Evolutionary conservation across 1,140 invertebrate species (phyloP).

Genomic region (Brachionus manjavacas): DNA sequence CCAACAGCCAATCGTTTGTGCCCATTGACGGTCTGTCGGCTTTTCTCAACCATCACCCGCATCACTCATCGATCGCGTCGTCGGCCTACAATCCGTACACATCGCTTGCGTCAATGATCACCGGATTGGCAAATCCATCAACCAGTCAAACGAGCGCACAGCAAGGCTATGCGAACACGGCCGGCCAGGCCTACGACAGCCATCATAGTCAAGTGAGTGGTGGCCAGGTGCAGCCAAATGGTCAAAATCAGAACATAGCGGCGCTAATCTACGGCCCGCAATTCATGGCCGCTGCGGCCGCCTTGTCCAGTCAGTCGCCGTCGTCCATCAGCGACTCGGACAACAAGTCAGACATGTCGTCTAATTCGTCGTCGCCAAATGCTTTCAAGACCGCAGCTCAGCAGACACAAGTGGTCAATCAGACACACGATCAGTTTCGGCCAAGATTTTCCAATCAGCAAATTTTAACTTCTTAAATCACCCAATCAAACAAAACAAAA

Average conservation of each 20-base stretch:
- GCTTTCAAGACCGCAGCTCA: background rate
- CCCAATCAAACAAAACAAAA: no score
- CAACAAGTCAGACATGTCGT: constrained; percentile 12
- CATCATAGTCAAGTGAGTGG: background rate
- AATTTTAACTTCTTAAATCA: background rate
- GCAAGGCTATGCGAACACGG: background rate
- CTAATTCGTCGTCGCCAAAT: constrained; percentile 13
- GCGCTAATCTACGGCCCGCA: background rate
- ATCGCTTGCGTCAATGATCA: constrained; percentile 31
- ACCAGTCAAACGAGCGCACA: background rate
- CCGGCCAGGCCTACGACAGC: background rate
- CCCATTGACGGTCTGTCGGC: constrained; percentile 25
- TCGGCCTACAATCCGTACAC: constrained; percentile 6
- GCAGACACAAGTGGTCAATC: background rate
- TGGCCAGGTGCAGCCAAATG: background rate
- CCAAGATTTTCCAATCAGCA: constrained; percentile 22
- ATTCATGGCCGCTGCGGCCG: constrained; percentile 22
- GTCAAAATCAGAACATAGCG: background rate
- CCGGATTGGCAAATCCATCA: background rate
- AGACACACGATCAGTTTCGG: background rate
- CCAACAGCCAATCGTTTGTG: background rate
- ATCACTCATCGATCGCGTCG: background rate
- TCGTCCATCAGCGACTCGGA: background rate
- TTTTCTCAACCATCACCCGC: constrained; percentile 21
- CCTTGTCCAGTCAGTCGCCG: background rate